Evolutionary conservation across 2,113 vertebrate species (phyloP).

Genomic region (Anhinga rufa): DNA sequence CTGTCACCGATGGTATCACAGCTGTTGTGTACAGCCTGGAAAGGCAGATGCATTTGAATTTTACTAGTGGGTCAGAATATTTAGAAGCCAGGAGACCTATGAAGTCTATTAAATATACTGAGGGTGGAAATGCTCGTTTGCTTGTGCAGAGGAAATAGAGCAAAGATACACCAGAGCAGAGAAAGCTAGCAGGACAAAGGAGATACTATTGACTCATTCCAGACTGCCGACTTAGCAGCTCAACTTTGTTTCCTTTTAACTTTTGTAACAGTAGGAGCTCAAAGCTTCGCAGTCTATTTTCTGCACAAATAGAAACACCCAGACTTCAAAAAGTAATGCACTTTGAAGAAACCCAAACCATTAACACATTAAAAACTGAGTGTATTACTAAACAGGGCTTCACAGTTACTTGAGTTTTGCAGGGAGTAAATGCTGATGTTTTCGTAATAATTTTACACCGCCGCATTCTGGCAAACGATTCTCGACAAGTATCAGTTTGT

Average conservation of each 20-base stretch:
- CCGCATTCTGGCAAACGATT: not conserved
- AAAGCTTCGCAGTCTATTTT: slow-evolving; percentile 47
- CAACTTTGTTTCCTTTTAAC: slow-evolving; percentile 65
- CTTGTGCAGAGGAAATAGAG: slow-evolving; percentile 61
- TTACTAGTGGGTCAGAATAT: not conserved
- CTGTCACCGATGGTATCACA: rapidly evolving
- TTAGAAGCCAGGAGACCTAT: not conserved
- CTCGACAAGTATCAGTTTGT: not conserved
- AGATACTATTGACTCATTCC: slow-evolving; percentile 68
- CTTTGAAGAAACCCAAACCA: slow-evolving; percentile 47
- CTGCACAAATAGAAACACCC: slow-evolving; percentile 53
- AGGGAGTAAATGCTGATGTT: not conserved
- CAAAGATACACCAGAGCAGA: slow-evolving; percentile 48
- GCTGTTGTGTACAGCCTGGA: not conserved
- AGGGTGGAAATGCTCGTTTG: not conserved
- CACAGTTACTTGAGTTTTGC: not conserved
- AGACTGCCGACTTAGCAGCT: slow-evolving; percentile 65
- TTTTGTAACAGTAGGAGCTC: slow-evolving; percentile 64
- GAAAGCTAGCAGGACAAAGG: slow-evolving; percentile 58
- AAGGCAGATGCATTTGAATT: not conserved
- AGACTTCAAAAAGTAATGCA: slow-evolving; percentile 47
- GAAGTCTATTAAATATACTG: not conserved
- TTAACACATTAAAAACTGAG: slow-evolving; percentile 17
- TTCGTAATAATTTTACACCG: not conserved
- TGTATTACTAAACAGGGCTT: not conserved